Evolutionary conservation across 2,888 invertebrate genomes (phyloP).

Genomic region (Spatulosminthurus flaviceps): DNA sequence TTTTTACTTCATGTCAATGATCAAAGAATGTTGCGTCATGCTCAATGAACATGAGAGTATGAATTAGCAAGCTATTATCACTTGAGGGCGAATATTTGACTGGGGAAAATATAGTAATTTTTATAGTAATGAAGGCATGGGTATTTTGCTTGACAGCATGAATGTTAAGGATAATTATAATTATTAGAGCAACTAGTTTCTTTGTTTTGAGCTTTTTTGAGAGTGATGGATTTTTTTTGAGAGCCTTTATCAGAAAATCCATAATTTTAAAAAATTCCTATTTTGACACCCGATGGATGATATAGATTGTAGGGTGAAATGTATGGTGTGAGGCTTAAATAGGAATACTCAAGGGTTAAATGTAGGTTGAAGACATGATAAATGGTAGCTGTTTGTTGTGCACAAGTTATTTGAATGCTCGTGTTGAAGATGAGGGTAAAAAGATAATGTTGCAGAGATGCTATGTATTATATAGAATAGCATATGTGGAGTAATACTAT

Average conservation of each 20-base stretch:
- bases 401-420: neutral
- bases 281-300: constrained; percentile 1
- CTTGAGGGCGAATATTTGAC: no score
- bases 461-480: neutral
- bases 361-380: constrained; percentile 25
- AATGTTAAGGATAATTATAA: neutral
- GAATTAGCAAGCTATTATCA: no score
- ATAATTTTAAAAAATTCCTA: constrained; percentile 4
- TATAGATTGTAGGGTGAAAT: neutral
- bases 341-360: neutral
- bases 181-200: constrained; percentile 5
- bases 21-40: no score
- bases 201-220: neutral
- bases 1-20: no score
- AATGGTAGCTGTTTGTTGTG: neutral
- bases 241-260: constrained; percentile 3
- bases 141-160: neutral
- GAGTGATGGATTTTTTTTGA: neutral
- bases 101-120: neutral
- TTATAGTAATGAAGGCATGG: neutral
- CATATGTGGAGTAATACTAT: no score
- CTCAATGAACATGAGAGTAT: no score
- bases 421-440: neutral
- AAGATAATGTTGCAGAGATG: constrained; percentile 18
- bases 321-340: neutral